Base-by-base conservation (phyloP, 2,113 vertebrate species). In the Ranitomeya imitator region DNA sequence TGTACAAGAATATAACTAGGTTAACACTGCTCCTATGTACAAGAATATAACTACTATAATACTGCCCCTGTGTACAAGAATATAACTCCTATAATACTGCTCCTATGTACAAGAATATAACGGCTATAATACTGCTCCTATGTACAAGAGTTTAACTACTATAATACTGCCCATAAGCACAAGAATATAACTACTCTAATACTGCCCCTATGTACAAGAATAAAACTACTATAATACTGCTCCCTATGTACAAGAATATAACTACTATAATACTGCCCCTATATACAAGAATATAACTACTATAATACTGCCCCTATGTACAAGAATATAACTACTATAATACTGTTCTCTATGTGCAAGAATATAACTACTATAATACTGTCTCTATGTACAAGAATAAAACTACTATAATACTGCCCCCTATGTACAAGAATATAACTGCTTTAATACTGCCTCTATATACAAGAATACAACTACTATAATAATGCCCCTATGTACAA, bases 341-440 rank as follows among this genome's bases (percentile, higher is more conserved):
- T 69, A 69, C 65, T 69, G 65, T n/a, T n/a, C n/a, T n/a, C n/a
- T n/a, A n/a, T n/a, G n/a, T n/a, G n/a, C n/a, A n/a, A n/a, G n/a
- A n/a, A n/a, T n/a, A n/a, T 31, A 31, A 31, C 26, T 31, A 31
- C 26, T 31, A 31, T 31, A 31, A 31, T 31, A 31, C 26, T 31
- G 26, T 2, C 26, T 2, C 26, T 31, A 31, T 31, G 26, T 31
- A 31, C 26, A 31, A 31, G 26, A 31, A 31, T 31, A 31, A 26
- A 69, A 26, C 65, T 69, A 69, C 65, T 69, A 69, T 69, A 69
- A 69, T 69, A 69, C 65, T 69, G 65, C n/a, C n/a, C n/a, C n/a
- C 65, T 69, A 23, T 69, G 11, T 69, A 69, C 65, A 69, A 23
- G 65, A 69, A 69, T 69, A 69, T 12, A 69, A 23, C 65, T 69